A percentile compares a stretch with the other conserved stretches of the same genome.
These are phyloP conservation scores for Zaprionus capensis DNA, from an alignment of 1,140 invertebrate species.

Conservation along the genomic window DNA sequence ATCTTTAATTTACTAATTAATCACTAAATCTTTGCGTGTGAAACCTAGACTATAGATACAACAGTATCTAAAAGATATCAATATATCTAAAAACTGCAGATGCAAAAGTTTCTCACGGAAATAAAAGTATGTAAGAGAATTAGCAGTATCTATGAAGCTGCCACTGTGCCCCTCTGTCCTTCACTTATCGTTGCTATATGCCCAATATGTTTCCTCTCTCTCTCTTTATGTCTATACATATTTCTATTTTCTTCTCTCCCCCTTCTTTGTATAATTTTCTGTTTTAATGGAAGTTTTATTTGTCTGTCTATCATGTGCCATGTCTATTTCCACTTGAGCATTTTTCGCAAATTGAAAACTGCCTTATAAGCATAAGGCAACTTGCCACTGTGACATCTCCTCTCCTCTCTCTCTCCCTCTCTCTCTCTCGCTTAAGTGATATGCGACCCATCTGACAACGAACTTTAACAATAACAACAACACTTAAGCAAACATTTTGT, in stretches of 20 bases:
- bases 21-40: no score
- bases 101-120: no score
- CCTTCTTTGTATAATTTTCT: background rate
- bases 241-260: background rate
- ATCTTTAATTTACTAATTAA: no score
- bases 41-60: no score
- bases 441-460: background rate
- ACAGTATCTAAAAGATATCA: no score
- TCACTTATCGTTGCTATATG: no score
- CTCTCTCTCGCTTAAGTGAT: background rate
- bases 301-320: background rate
- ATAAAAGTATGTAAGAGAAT: no score
- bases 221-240: background rate
- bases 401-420: background rate
- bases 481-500: constrained; percentile 19
- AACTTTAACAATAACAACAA: constrained; percentile 15
- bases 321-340: constrained; percentile 11
- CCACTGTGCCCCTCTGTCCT: no score
- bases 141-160: no score
- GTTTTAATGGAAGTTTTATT: constrained; percentile 23
- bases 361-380: constrained; percentile 3
- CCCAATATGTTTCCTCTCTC: no score
- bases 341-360: constrained; percentile 38
- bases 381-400: no score
- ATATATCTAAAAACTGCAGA: no score